Conservation (phyloP, 2,888 invertebrate species). For the Mimachlamys varia region DNA sequence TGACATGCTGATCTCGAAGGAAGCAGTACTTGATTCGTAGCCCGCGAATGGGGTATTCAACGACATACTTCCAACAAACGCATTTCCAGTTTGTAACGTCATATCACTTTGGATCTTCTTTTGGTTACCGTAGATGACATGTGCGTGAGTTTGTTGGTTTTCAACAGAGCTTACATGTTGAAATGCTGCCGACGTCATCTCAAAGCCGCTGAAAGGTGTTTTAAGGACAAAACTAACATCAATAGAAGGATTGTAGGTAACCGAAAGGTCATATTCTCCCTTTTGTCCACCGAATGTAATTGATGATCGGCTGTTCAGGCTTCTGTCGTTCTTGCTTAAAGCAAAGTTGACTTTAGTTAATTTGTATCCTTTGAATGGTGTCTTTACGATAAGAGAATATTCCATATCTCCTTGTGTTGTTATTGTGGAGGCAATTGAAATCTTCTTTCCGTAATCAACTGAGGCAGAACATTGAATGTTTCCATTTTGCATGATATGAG, state of each 20-base stretch:
- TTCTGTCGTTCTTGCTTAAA: constrained; percentile 45
- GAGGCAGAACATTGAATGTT: constrained; percentile 6
- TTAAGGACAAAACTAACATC: constrained; percentile 38
- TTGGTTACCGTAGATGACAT: not conserved
- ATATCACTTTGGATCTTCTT: not conserved
- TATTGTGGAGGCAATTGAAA: not conserved
- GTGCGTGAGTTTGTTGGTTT: not conserved
- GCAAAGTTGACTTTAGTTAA: constrained; percentile 44
- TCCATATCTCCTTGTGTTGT: not conserved
- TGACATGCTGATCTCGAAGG: not conserved
- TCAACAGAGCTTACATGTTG: not conserved
- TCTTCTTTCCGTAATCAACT: not conserved
- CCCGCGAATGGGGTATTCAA: constrained; percentile 39
- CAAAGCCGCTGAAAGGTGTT: constrained; percentile 42
- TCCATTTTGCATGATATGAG: not conserved
- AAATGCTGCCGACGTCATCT: constrained; percentile 16
- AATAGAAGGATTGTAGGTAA: not conserved
- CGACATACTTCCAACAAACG: not conserved
- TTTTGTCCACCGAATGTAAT: constrained; percentile 42
- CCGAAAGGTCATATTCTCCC: constrained; percentile 40
- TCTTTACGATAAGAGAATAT: constrained; percentile 54
- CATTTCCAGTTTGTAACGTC: not conserved
- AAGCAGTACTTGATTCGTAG: constrained; percentile 40
- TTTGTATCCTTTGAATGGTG: constrained; percentile 60
- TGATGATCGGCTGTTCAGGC: constrained; percentile 48